Base-by-base conservation (phyloP, 2,113 vertebrate species). In the Labeo catla region DNA sequence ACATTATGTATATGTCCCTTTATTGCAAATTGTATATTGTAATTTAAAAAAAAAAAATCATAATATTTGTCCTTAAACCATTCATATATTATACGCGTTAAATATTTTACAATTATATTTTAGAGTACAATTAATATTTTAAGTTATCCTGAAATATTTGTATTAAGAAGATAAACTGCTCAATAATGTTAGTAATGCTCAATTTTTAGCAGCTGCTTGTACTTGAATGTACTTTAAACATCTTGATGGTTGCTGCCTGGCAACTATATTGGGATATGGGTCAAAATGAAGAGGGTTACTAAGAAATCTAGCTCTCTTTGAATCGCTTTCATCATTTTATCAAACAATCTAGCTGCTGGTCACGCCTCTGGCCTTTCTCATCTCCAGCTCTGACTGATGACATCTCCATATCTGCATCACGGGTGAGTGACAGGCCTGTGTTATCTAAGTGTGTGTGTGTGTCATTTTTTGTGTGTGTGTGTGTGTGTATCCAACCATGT, bases 401-500 rank as follows among this genome's bases (percentile, higher is more conserved):
- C 73, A 59, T 76, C 65, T 81, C 49, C 78, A 73, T 66, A 77
- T 86, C 50, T 74, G 52, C 78, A 73, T 81, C 36, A 72, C 63
- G 21, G 65, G 21, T 91, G 70, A 76, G 47, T 54, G 81, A 68
- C 82, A 83, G 80, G 39, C 54, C 79, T 68, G 52, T 77, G 57
- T 87, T 70, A 68, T 66, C 70, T 87, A 57, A 11, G 52, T 23
- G 10, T 43, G 4, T 72, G 61, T 81, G 84, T 85, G 16, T 72
- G 50, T 54, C 15, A 15, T 54, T 54, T 16, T 57, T 16, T 65
- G 83, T 79, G 77, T 81, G 8, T 43, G 68, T 61, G 5, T 23
- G 21, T 89, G 91, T 80, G 76, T 79, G 87, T 63, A 4, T 87
- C 88, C 89, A 86, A 83, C 54, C 74, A 77, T 78, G 49, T 66